Percentiles rank a stretch among this genome's conserved stretches.
Conservation (phyloP, 2,797 vertebrate species). For the Dermochelys coriacea region DNA sequence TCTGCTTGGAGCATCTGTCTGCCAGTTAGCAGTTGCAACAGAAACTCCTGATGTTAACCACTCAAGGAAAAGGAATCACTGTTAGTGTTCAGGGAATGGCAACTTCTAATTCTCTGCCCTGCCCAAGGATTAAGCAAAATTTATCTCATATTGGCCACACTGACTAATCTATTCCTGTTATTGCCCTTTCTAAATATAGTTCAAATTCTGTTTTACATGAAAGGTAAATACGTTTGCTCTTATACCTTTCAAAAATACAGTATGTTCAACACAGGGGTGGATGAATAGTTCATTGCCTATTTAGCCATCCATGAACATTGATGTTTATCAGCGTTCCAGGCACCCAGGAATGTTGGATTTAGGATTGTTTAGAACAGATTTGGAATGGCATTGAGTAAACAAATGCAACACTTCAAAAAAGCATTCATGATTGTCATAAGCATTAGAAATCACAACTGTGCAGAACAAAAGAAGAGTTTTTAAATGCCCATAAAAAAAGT, state of each 20-base stretch:
- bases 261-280: background rate
- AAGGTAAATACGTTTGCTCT: slow-evolving; percentile 35
- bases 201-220: background rate
- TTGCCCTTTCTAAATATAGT: background rate
- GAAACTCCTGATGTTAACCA: background rate
- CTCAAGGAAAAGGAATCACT: rapidly evolving
- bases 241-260: slow-evolving; percentile 9
- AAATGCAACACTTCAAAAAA: slow-evolving; percentile 56
- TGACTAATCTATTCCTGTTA: background rate
- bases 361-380: slow-evolving; percentile 30
- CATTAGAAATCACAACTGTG: background rate
- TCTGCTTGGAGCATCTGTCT: background rate
- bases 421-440: slow-evolving; percentile 36
- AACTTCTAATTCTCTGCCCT: background rate
- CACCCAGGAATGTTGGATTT: background rate
- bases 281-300: slow-evolving; percentile 43
- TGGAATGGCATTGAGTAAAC: slow-evolving; percentile 56
- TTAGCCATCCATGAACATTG: slow-evolving; percentile 35
- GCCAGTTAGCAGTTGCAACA: background rate
- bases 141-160: background rate
- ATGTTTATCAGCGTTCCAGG: slow-evolving; percentile 41
- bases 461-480: slow-evolving; percentile 1
- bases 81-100: background rate
- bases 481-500: slow-evolving; percentile 37
- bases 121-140: background rate